These are phyloP conservation scores for Hypotaenidia philippensis DNA, from an alignment of 2,797 vertebrate genomes.

Conservation along the genomic window DNA sequence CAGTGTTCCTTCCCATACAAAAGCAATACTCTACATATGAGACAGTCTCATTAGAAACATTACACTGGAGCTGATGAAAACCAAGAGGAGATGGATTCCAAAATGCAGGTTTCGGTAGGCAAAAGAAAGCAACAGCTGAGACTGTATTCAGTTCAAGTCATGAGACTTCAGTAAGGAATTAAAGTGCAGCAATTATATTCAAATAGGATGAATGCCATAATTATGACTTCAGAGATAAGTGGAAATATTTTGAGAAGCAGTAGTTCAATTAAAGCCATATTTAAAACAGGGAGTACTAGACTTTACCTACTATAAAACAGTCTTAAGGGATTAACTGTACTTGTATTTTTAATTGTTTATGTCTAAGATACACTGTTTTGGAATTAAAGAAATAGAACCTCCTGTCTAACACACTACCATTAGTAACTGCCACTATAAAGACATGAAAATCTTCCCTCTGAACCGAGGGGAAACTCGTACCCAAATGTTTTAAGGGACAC, in stretches of 20 bases:
- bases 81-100: not conserved
- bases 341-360: not conserved
- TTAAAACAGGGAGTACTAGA: not conserved
- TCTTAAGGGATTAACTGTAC: not conserved
- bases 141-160: no score
- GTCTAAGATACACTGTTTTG: not conserved
- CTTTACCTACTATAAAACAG: not conserved
- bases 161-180: no score
- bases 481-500: not conserved
- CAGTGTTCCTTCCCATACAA: not conserved
- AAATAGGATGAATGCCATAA: conserved; percentile 52
- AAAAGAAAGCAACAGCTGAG: not conserved
- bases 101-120: not conserved
- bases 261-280: conserved; percentile 20
- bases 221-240: conserved; percentile 56
- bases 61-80: not conserved
- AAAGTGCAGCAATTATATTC: conserved; percentile 56
- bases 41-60: not conserved
- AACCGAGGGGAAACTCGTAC: not conserved
- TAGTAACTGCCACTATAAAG: not conserved
- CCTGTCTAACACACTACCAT: not conserved
- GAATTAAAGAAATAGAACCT: not conserved
- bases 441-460: not conserved
- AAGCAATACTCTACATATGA: not conserved
- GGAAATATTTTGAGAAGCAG: conserved; percentile 74